These are phyloP conservation scores for Caenorhabditis elegans DNA, from an alignment of 1,140 invertebrate species.

Conservation along the genomic window DNA sequence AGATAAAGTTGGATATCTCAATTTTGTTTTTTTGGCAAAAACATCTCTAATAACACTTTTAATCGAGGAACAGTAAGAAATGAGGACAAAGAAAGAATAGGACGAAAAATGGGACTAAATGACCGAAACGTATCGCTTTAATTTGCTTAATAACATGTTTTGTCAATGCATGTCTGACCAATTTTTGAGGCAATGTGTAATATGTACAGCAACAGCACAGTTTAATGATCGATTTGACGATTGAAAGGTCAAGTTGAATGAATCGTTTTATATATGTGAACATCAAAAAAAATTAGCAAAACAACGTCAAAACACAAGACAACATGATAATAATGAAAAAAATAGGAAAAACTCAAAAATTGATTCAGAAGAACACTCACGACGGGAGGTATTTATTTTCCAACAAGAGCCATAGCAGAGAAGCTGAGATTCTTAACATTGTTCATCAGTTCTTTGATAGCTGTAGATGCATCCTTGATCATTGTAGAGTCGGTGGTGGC, in stretches of 20 bases:
- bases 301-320: not conserved
- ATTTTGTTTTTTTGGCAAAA: not conserved
- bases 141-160: constrained; percentile 31
- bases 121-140: constrained; percentile 9
- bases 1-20: not conserved
- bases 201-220: constrained; percentile 8
- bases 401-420: constrained; percentile 43
- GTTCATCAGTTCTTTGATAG: constrained; percentile 42
- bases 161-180: not conserved
- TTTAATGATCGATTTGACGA: constrained; percentile 5
- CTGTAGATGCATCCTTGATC: constrained; percentile 42
- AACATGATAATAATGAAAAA: no score
- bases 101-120: not conserved
- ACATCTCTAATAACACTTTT: not conserved
- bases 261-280: constrained; percentile 20
- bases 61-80: not conserved
- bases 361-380: not conserved
- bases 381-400: not conserved
- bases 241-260: not conserved
- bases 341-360: not conserved
- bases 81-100: not conserved
- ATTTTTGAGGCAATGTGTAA: not conserved
- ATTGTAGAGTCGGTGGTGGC: constrained; percentile 9
- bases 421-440: constrained; percentile 43
- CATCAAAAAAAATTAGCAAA: not conserved